Base-by-base conservation (phyloP, 2,888 invertebrate species). In the Thera britannica region DNA sequence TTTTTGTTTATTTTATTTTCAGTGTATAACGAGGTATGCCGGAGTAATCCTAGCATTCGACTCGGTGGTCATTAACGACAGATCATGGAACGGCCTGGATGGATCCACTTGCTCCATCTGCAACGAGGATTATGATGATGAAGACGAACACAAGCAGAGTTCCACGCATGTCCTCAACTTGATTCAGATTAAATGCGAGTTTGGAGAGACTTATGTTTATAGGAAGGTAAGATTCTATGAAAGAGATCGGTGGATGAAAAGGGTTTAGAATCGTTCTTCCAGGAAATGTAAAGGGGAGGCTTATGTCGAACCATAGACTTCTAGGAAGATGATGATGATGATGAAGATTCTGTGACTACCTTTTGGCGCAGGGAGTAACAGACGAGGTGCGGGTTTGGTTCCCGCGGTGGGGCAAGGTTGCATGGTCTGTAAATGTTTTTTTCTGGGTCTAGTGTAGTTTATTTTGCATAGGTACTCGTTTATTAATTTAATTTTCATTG, bases 101-200 rank as follows among this genome's bases (percentile, higher is more conserved):
- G 85, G 80, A 0, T 74, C 81, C 35, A 83, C 81, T 0, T 89
- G 89, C 63, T 69, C 76, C 0, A 60, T 88, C n/a, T 89, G 89
- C 66, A 82, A 86, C 48, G 58, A 62, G 0, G 87, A 88, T 54
- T 83, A 84, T 70, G 77, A 79, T 1, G 70, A 83, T 62, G 76
- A 75, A 48, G 70, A 75, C 0, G 65, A 74, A 2, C 89, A 89
- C 51, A 79, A 74, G 54, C 77, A 65, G 0, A 79, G 80, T 7
- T 58, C 74, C 0, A 64, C 54, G 0, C 89, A 89, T 69, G 63
- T 81, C 1, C 63, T 88, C n/a, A 87, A 86, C 56, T 71, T 88
- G 44, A 80, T 87, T 12, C 80, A 85, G 68, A 79, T 67, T 23
- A 81, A 80, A 63, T 68, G 82, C 9, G 77, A 81, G 63, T 77